phyloP scores from a whole-genome alignment of 2,888 invertebrate genomes.

The Augochlorella aurata region DNA sequence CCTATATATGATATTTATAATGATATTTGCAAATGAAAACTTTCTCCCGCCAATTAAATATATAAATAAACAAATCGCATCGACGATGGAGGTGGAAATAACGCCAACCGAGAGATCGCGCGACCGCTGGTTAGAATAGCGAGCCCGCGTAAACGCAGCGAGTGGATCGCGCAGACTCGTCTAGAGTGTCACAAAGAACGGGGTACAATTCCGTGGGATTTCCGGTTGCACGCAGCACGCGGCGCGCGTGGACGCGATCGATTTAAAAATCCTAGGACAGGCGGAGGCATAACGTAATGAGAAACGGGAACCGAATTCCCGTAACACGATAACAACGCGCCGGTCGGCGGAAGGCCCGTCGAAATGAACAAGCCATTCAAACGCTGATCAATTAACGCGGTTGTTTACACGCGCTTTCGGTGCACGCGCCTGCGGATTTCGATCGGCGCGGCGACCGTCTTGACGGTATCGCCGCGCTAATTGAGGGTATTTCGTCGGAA shows the following conservation, averaged over 20 bases:
- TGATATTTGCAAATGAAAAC: no score
- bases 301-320: neutral
- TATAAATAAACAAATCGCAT: no score
- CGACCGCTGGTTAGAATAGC: neutral
- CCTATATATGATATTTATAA: no score
- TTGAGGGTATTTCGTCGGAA: conserved; percentile 39
- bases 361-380: neutral
- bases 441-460: conserved; percentile 27
- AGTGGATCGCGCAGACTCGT: neutral
- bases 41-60: no score
- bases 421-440: neutral
- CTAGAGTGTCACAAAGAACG: neutral
- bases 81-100: no score
- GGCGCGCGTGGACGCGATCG: neutral
- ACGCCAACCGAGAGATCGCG: neutral
- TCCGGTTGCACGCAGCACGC: neutral
- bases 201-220: neutral
- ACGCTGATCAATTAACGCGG: conserved; percentile 8
- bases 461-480: conserved; percentile 27
- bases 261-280: neutral
- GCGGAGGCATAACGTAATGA: neutral
- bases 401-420: neutral
- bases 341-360: neutral
- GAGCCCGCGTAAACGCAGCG: neutral
- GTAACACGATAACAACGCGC: conserved; percentile 14